phyloP scores from a whole-genome alignment of 2,888 invertebrate species.

The Chymomyza amoena region DNA sequence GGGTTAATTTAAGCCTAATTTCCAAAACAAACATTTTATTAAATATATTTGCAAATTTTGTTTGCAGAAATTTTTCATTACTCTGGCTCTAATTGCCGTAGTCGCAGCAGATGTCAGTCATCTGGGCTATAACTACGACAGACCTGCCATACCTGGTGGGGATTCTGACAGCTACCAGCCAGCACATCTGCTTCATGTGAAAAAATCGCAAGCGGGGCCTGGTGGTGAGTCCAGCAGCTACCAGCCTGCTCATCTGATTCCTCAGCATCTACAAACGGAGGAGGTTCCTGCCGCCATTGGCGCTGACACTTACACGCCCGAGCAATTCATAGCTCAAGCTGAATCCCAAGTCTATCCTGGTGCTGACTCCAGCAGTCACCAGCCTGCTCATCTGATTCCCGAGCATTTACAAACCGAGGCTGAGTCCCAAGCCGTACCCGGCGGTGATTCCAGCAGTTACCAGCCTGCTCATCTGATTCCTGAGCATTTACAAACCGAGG shows the following conservation, averaged over 20 bases:
- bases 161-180: constrained; percentile 43
- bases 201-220: not conserved
- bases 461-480: constrained; percentile 25
- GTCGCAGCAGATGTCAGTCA: constrained; percentile 69
- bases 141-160: constrained; percentile 14
- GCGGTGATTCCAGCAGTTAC: constrained; percentile 18
- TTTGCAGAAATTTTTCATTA: constrained; percentile 54
- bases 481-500: not conserved
- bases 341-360: not conserved
- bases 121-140: constrained; percentile 52
- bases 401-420: constrained; percentile 1
- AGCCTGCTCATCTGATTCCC: constrained; percentile 20
- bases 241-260: constrained; percentile 9
- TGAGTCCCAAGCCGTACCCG: not conserved
- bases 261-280: not conserved
- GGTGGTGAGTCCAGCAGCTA: constrained; percentile 10
- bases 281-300: constrained; percentile 9
- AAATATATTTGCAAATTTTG: not conserved
- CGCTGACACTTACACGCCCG: constrained; percentile 19
- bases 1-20: not conserved
- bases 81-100: constrained; percentile 50
- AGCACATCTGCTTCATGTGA: constrained; percentile 10
- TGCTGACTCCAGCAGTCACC: constrained; percentile 19
- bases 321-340: not conserved
- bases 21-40: not conserved